These are phyloP conservation scores for Gymnopithys bicolor DNA, from an alignment of 2,797 vertebrate species.

Conservation along the genomic window DNA sequence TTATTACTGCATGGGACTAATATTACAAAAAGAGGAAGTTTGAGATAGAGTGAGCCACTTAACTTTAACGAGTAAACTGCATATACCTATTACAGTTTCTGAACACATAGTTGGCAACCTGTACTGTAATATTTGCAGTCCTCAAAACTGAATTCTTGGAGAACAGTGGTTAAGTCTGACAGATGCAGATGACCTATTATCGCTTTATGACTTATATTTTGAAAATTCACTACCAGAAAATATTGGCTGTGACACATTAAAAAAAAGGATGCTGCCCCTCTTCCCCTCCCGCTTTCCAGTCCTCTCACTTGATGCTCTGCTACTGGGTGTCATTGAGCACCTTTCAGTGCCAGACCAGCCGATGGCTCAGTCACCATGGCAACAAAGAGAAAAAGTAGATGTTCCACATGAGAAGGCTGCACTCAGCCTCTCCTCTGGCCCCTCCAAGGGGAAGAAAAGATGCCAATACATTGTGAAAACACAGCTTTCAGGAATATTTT, in stretches of 20 bases:
- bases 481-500: background rate
- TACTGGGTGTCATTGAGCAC: background rate
- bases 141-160: background rate
- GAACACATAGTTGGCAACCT: background rate
- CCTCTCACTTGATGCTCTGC: background rate
- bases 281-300: background rate
- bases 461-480: background rate
- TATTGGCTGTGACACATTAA: background rate
- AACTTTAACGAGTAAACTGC: background rate
- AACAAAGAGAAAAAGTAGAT: background rate
- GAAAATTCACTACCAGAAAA: conserved; percentile 36
- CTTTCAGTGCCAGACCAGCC: background rate
- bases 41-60: background rate
- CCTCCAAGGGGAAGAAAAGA: conserved; percentile 4
- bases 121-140: background rate
- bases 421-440: background rate
- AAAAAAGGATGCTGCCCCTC: background rate
- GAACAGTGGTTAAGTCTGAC: background rate
- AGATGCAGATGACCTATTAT: background rate
- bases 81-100: background rate
- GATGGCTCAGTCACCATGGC: conserved; percentile 19
- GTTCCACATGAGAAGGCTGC: conserved; percentile 42
- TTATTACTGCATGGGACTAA: background rate
- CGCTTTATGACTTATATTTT: background rate
- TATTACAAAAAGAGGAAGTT: background rate